A percentile compares a stretch with the other conserved stretches of the same genome.
Evolutionary conservation across 1,140 invertebrate genomes (phyloP).

Genomic region (Ceratina calcarata): DNA sequence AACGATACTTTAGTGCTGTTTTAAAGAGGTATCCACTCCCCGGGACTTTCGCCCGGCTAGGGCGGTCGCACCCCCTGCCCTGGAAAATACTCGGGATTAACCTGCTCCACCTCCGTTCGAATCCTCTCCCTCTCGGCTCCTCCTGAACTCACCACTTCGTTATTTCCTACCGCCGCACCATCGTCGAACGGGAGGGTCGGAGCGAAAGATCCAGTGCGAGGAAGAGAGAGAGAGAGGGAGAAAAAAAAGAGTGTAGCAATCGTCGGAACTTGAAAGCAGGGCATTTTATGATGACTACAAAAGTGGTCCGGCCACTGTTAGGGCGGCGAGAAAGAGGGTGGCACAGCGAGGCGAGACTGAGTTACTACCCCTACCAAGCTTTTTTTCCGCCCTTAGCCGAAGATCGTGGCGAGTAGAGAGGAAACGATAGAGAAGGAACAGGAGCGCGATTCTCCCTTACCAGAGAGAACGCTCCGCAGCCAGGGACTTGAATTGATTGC

Average conservation of each 20-base stretch:
- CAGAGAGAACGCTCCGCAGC: conserved; percentile 65
- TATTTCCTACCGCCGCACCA: conserved; percentile 55
- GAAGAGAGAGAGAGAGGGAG: conserved; percentile 43
- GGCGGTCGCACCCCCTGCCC: conserved; percentile 46
- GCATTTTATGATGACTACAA: conserved; percentile 74
- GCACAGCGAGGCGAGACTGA: conserved; percentile 58
- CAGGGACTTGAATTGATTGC: conserved; percentile 79
- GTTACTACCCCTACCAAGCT: conserved; percentile 49
- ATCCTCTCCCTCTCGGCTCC: conserved; percentile 16
- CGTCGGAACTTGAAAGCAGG: conserved; percentile 68
- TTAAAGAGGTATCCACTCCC: conserved; percentile 72
- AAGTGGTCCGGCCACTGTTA: conserved; percentile 67
- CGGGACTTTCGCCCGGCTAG: conserved; percentile 43
- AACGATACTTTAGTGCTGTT: conserved; percentile 79
- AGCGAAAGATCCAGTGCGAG: conserved; percentile 36
- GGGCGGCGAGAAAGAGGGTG: conserved; percentile 64
- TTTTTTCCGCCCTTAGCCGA: conserved; percentile 52
- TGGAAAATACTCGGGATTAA: conserved; percentile 60
- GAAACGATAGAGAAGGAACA: conserved; percentile 38
- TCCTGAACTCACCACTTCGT: conserved; percentile 56
- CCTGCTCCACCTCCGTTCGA: conserved; percentile 49
- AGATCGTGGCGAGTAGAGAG: conserved; percentile 40
- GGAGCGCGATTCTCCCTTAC: conserved; percentile 54
- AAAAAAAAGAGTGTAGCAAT: conserved; percentile 60
- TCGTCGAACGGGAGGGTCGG: conserved; percentile 45